These are phyloP conservation scores for Caenorhabditis wallacei DNA, from an alignment of 2,888 invertebrate genomes.

Conservation along the genomic window DNA sequence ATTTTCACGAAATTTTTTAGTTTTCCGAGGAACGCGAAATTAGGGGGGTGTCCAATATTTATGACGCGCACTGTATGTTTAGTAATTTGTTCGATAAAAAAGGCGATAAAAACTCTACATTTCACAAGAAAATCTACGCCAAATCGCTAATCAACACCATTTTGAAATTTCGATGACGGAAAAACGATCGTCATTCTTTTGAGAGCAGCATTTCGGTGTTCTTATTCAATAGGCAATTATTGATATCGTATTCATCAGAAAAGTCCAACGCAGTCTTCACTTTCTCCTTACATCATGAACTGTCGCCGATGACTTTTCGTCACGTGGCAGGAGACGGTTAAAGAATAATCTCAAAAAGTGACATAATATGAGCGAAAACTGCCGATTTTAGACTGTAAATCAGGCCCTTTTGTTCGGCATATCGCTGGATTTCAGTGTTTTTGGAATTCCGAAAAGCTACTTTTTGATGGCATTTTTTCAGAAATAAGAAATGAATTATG, in stretches of 20 bases:
- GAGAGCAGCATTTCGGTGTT: conserved; percentile 8
- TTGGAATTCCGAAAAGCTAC: conserved; percentile 16
- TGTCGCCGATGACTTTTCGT: conserved; percentile 46
- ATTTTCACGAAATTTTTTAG: too few relatives aligned
- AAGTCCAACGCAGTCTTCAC: conserved; percentile 33
- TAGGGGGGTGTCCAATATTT: too few relatives aligned
- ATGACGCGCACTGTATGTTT: too few relatives aligned
- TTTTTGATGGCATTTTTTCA: conserved; percentile 16
- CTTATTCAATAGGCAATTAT: conserved; percentile 24
- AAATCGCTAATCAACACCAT: conserved; percentile 44
- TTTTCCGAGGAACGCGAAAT: too few relatives aligned
- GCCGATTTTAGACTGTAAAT: conserved; percentile 11
- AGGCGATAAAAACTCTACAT: conserved; percentile 33
- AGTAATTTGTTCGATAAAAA: neutral
- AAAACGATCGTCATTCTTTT: conserved; percentile 41
- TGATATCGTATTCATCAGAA: conserved; percentile 49
- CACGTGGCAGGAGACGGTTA: conserved; percentile 49
- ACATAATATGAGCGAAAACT: conserved; percentile 30
- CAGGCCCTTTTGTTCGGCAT: conserved; percentile 29
- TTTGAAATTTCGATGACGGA: conserved; percentile 52
- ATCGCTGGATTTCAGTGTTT: conserved; percentile 15
- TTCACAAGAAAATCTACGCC: conserved; percentile 30
- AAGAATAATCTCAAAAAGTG: conserved; percentile 38
- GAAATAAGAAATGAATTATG: too few relatives aligned
- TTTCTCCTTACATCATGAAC: neutral